These are phyloP conservation scores for Zaprionus lachaisei DNA, from an alignment of 1,140 invertebrate species.

Conservation along the genomic window DNA sequence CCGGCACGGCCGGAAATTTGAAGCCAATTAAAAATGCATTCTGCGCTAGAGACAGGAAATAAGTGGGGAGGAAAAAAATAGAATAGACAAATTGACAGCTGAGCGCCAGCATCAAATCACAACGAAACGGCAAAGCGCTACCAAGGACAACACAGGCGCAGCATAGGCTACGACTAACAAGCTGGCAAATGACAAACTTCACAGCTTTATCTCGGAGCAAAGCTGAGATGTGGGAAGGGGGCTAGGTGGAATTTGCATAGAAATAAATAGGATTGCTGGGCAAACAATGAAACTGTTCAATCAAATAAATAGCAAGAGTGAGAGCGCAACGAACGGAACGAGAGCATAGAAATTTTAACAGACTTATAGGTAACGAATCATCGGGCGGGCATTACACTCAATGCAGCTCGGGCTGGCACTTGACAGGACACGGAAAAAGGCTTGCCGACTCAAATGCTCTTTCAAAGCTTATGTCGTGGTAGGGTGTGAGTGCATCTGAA, in stretches of 20 bases:
- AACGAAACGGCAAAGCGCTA: slow-evolving; percentile 5
- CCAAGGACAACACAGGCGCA: neutral
- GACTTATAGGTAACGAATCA: slow-evolving; percentile 30
- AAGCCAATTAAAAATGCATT: slow-evolving; percentile 80
- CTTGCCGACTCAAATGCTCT: slow-evolving; percentile 45
- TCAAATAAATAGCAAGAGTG: slow-evolving; percentile 56
- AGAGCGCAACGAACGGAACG: slow-evolving; percentile 8
- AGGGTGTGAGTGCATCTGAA: neutral
- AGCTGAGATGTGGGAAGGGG: neutral
- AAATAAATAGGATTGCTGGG: slow-evolving; percentile 64
- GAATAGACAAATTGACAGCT: slow-evolving; percentile 70
- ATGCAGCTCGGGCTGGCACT: slow-evolving; percentile 38
- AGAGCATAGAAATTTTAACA: slow-evolving; percentile 9
- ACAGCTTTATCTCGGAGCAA: slow-evolving; percentile 4
- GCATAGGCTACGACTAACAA: slow-evolving; percentile 25
- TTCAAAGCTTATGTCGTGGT: slow-evolving; percentile 1
- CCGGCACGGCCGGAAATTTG: slow-evolving; percentile 63
- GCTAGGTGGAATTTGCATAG: slow-evolving; percentile 34
- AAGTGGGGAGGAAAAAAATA: slow-evolving; percentile 47
- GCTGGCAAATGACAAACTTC: slow-evolving; percentile 8
- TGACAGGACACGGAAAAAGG: slow-evolving; percentile 70
- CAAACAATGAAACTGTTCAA: slow-evolving; percentile 52
- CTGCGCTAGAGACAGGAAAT: slow-evolving; percentile 65
- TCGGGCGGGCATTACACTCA: slow-evolving; percentile 34
- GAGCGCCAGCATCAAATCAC: slow-evolving; percentile 30